Percentiles rank a stretch among this genome's conserved stretches.
These are phyloP conservation scores for Polia nebulosa DNA, from an alignment of 2,888 invertebrate genomes.

Conservation along the genomic window DNA sequence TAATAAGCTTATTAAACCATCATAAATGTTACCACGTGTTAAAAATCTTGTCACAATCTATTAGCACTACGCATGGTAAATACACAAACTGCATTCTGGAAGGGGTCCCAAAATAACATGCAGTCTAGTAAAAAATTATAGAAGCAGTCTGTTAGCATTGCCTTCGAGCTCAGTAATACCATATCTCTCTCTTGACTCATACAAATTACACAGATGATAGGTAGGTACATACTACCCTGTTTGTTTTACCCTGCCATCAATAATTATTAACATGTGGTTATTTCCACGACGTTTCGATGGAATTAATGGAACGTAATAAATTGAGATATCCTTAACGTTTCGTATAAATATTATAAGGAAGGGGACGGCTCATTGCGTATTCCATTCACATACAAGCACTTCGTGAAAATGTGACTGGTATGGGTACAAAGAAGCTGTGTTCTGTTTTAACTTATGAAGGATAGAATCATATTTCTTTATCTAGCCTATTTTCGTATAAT, in stretches of 20 bases:
- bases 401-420: constrained; percentile 80
- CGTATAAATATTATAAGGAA: constrained; percentile 77
- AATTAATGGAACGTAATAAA: constrained; percentile 80
- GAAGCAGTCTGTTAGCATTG: constrained; percentile 40
- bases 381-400: constrained; percentile 80
- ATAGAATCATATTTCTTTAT: constrained; percentile 48
- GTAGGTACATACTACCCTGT: constrained; percentile 12
- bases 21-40: neutral
- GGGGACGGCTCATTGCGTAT: constrained; percentile 81
- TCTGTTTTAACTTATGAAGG: constrained; percentile 64
- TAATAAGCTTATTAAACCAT: neutral
- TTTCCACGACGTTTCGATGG: constrained; percentile 52
- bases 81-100: constrained; percentile 14
- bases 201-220: constrained; percentile 42
- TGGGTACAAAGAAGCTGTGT: constrained; percentile 69
- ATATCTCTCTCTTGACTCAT: constrained; percentile 16
- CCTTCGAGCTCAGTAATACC: constrained; percentile 23
- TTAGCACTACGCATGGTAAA: neutral
- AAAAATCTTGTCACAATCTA: neutral
- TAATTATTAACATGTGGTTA: constrained; percentile 50
- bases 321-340: constrained; percentile 79
- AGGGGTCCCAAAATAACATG: constrained; percentile 15
- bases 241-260: constrained; percentile 35
- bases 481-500: constrained; percentile 13
- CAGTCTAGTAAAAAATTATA: constrained; percentile 34